phyloP scores from a whole-genome alignment of 2,888 invertebrate genomes.

The Dusona sp. region DNA sequence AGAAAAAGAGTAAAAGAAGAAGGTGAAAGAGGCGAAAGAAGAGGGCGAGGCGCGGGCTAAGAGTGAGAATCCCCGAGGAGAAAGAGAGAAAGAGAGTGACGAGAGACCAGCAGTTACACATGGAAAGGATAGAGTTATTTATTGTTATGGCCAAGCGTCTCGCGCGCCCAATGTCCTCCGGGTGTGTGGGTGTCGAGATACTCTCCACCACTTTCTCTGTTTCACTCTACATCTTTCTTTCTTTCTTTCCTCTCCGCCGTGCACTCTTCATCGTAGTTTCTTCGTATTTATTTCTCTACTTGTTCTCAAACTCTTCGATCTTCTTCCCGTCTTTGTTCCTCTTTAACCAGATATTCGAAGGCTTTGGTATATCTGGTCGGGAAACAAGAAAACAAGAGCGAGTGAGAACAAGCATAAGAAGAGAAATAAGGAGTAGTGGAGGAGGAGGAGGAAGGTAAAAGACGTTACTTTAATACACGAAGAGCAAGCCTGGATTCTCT shows the following conservation, averaged over 20 bases:
- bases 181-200: constrained; percentile 80
- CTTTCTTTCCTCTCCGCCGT: constrained; percentile 45
- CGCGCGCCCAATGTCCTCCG: constrained; percentile 73
- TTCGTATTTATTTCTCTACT: not conserved
- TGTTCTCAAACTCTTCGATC: constrained; percentile 34
- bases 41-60: constrained; percentile 77
- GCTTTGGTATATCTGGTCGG: constrained; percentile 78
- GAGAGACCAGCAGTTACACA: constrained; percentile 78
- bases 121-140: constrained; percentile 83
- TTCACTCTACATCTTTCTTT: constrained; percentile 66
- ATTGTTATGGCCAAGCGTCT: constrained; percentile 82
- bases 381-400: constrained; percentile 73
- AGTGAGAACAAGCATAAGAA: constrained; percentile 21
- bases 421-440: constrained; percentile 9
- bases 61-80: constrained; percentile 75
- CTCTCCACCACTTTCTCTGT: constrained; percentile 72
- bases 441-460: constrained; percentile 22
- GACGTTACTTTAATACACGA: constrained; percentile 76
- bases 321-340: constrained; percentile 34
- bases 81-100: constrained; percentile 54
- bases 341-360: constrained; percentile 63
- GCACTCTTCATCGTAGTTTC: constrained; percentile 31
- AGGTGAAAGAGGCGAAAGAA: constrained; percentile 67
- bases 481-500: constrained; percentile 70
- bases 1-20: constrained; percentile 34